Percentiles rank a stretch among this genome's conserved stretches.
phyloP scores from a whole-genome alignment of 2,888 invertebrate genomes.

The Microplitis deprimator region DNA sequence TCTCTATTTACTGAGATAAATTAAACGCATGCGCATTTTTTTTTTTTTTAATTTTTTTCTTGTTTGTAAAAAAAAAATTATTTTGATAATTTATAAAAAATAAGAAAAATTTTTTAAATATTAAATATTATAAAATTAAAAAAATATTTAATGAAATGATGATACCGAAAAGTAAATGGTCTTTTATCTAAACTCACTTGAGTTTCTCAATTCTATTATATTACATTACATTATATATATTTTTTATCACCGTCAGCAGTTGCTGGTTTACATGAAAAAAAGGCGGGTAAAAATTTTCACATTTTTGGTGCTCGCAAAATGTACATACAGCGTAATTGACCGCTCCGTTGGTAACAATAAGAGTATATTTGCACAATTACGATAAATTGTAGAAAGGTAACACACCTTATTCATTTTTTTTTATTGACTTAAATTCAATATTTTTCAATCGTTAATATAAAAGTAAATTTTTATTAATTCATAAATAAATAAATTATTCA shows the following conservation, averaged over 20 bases:
- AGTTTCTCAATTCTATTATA: not conserved
- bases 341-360: slow-evolving; percentile 22
- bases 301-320: slow-evolving; percentile 25
- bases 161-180: not conserved
- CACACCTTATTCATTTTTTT: not conserved
- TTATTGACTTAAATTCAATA: not conserved
- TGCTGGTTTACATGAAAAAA: not conserved
- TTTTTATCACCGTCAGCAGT: slow-evolving; percentile 26
- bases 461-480: not conserved
- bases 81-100: not conserved
- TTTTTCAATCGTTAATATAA: not conserved
- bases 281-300: not conserved
- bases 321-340: slow-evolving; percentile 27
- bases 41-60: not conserved
- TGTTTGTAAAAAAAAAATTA: not conserved
- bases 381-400: not conserved
- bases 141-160: not conserved
- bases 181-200: not conserved
- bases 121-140: not conserved
- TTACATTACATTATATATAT: not conserved
- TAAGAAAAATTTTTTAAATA: not conserved
- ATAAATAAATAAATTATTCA: not conserved
- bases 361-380: slow-evolving; percentile 5
- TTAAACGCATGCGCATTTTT: not conserved
- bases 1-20: slow-evolving; percentile 6